Conservation (phyloP, 2,888 invertebrate genomes). For the Sesia apiformis region DNA sequence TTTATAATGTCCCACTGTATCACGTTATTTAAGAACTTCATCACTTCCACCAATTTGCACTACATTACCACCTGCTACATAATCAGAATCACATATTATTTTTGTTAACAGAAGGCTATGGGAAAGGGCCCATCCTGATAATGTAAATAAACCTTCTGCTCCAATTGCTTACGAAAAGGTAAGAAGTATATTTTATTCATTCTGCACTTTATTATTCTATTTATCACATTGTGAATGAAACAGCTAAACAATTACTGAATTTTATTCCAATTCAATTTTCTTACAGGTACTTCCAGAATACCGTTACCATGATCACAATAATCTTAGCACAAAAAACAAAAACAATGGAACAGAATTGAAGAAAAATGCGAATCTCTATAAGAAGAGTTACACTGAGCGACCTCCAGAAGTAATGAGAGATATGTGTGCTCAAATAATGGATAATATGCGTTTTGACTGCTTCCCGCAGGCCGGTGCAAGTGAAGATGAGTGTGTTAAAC, state of each 20-base stretch:
- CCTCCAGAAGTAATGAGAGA: constrained; percentile 36
- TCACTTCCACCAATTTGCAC: too few species aligned
- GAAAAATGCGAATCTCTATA: constrained; percentile 30
- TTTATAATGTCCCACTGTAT: too few species aligned
- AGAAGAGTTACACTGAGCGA: constrained; percentile 39
- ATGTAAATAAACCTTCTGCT: constrained; percentile 43
- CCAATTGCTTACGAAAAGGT: constrained; percentile 49
- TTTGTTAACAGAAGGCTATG: constrained; percentile 45
- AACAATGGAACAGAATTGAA: constrained; percentile 33
- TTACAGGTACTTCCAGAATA: constrained; percentile 40
- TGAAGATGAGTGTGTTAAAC: constrained; percentile 70
- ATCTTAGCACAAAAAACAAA: constrained; percentile 63
- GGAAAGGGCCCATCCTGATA: constrained; percentile 63
- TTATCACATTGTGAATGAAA: background rate
- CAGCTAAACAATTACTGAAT: too few species aligned
- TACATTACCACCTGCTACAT: too few species aligned
- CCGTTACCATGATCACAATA: constrained; percentile 69
- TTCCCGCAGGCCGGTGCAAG: constrained; percentile 74
- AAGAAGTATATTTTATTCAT: constrained; percentile 2
- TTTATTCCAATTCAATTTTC: background rate
- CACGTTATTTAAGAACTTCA: too few species aligned
- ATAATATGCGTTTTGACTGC: constrained; percentile 79
- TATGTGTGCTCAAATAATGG: constrained; percentile 56
- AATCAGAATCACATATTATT: too few species aligned
- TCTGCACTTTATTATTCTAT: background rate